These are phyloP conservation scores for Chesias legatella DNA, from an alignment of 2,888 invertebrate genomes.

Conservation along the genomic window DNA sequence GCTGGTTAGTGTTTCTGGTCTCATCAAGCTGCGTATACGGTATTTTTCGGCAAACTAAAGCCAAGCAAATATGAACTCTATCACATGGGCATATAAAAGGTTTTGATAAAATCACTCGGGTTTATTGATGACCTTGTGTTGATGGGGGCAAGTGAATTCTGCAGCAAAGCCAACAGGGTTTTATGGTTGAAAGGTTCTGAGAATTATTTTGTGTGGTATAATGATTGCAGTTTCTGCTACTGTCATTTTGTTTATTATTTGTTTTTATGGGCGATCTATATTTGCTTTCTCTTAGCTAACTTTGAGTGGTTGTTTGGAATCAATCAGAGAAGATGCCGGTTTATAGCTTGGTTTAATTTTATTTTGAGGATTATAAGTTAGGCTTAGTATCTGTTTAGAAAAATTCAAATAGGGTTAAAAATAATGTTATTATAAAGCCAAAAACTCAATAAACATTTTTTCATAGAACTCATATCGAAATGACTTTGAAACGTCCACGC, in stretches of 20 bases:
- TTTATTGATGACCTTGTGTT: not conserved
- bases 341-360: no score
- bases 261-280: not conserved
- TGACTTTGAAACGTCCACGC: no score
- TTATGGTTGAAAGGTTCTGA: slow-evolving; percentile 2
- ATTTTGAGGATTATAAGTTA: no score
- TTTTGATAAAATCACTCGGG: not conserved
- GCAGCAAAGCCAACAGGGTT: not conserved
- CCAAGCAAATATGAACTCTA: slow-evolving; percentile 3
- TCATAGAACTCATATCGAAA: no score
- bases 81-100: not conserved
- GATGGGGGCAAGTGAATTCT: slow-evolving; percentile 4
- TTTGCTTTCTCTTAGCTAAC: not conserved
- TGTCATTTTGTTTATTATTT: slow-evolving; percentile 10
- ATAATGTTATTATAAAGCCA: no score
- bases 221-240: slow-evolving; percentile 20
- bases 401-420: no score
- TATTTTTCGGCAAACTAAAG: slow-evolving; percentile 1
- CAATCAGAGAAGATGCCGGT: no score
- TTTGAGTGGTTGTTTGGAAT: not conserved
- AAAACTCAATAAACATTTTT: no score
- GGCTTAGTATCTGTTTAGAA: no score
- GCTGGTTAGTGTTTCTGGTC: slow-evolving; percentile 47
- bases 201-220: slow-evolving; percentile 12
- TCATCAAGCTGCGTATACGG: slow-evolving; percentile 37